Percentiles rank a stretch among this genome's conserved stretches.
Conservation (phyloP, 2,888 invertebrate genomes). For the Lochmaea crataegi region DNA sequence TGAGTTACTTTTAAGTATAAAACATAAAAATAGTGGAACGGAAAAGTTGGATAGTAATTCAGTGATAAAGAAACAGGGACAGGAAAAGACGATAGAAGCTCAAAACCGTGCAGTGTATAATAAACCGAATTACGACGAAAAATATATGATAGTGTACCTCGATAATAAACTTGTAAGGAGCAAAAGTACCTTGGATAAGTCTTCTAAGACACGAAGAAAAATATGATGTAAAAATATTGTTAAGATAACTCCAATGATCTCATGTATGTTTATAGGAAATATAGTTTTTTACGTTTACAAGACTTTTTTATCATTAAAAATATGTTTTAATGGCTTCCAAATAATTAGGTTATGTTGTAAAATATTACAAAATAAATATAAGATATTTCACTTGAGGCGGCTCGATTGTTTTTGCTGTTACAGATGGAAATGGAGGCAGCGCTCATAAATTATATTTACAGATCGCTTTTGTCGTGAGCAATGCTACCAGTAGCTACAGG, state of each 20-base stretch:
- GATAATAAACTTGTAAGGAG: slow-evolving; percentile 25
- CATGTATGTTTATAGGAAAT: slow-evolving; percentile 7
- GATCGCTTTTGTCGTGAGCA: too few relatives aligned
- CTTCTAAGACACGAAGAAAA: slow-evolving; percentile 10
- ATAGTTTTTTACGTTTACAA: neutral
- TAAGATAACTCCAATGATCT: slow-evolving; percentile 8
- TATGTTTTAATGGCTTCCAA: neutral
- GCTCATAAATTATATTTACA: too few relatives aligned
- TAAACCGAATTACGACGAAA: slow-evolving; percentile 17
- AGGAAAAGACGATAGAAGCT: neutral
- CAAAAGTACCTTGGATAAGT: slow-evolving; percentile 34
- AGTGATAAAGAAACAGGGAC: neutral
- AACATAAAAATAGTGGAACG: neutral
- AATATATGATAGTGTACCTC: slow-evolving; percentile 1
- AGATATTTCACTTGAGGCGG: too few relatives aligned
- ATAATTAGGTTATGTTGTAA: too few relatives aligned
- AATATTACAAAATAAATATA: too few relatives aligned
- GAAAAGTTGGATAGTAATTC: neutral
- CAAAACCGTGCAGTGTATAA: neutral
- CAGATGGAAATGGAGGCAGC: too few relatives aligned
- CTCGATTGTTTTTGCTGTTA: too few relatives aligned
- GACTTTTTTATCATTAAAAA: neutral
- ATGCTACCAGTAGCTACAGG: too few relatives aligned
- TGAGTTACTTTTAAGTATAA: slow-evolving; percentile 10
- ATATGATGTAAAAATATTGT: neutral